Base-by-base conservation (phyloP, 2,888 invertebrate genomes). In the Dicycla oo region DNA sequence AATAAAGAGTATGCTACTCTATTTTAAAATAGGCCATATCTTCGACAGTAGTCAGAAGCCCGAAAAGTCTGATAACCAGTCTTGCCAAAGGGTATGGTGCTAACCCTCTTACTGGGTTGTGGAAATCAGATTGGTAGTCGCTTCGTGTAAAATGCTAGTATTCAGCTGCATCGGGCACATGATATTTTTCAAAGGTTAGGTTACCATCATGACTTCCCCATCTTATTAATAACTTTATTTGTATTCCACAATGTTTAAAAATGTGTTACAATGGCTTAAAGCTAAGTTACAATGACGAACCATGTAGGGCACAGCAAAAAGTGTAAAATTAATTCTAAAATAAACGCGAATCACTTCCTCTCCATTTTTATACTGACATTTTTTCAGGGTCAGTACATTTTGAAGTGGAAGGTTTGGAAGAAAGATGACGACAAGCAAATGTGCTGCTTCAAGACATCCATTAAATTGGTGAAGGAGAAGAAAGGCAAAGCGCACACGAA, bases 381-480 rank as follows among this genome's bases (percentile, higher is more conserved):
- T 43, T 68, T 83, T 15, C 80, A 87, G 87, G 78, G 79, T 13
- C 38, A 0, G 0, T 83, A 38, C 62, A 5, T 2, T 1, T 38
- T 87, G n/a, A 75, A 82, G 54, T 86, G 88, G 85, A 78, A 77
- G 38, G 57, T 84, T 18, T 82, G 78, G 84, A 74, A 69, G n/a
- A 0, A 2, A 4, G 77, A 83, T 10, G 51, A 63, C 2, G 18
- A 2, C 0, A 7, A 20, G 3, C 7, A 45, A 5, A 10, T 0
- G 2, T 86, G 86, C 64, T 86, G 86, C 62, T 75, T 85, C 65
- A 72, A n/a, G 61, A 70, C 81, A 2, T 15, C 23, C 10, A 68
- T 85, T 20, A 20, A 0, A 38, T 15, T 80, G 49, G 20, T 51
- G 0, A 71, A 53, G 4, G 60, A 57, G 5, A 26, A 1, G 2